Conservation (phyloP, 2,888 invertebrate genomes). For the Andrena minutula region DNA sequence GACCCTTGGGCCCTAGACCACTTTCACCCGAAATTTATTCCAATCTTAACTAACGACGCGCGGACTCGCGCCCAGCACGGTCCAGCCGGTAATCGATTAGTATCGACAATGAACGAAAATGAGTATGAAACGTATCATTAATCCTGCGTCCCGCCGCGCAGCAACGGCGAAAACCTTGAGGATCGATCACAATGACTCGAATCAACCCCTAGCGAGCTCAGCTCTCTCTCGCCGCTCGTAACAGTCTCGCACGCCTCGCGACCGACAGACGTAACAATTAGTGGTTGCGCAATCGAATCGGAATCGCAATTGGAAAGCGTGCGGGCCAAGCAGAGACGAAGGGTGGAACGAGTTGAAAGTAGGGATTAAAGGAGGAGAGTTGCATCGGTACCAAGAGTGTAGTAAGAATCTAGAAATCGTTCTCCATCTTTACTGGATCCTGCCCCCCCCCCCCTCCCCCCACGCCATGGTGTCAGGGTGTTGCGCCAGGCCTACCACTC, state of each 20-base stretch:
- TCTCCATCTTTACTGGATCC: slow-evolving; percentile 27
- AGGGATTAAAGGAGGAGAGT: not conserved
- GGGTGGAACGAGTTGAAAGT: not conserved
- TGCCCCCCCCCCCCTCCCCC: slow-evolving; percentile 8
- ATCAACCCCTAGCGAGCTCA: slow-evolving; percentile 32
- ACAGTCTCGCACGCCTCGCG: too few species aligned
- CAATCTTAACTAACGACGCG: slow-evolving; percentile 62
- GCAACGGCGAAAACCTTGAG: slow-evolving; percentile 7
- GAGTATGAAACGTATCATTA: slow-evolving; percentile 60
- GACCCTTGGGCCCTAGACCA: slow-evolving; percentile 57
- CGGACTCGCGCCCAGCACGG: slow-evolving; percentile 30
- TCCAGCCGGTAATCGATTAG: slow-evolving; percentile 59
- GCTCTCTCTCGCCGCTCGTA: not conserved
- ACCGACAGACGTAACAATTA: slow-evolving; percentile 30
- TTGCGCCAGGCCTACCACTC: slow-evolving; percentile 76
- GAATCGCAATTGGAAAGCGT: slow-evolving; percentile 14
- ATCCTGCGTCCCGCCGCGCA: slow-evolving; percentile 50
- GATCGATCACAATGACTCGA: slow-evolving; percentile 37
- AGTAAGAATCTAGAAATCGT: slow-evolving; percentile 46
- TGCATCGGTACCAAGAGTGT: too few species aligned
- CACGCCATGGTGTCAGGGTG: slow-evolving; percentile 59
- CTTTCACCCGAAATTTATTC: slow-evolving; percentile 71
- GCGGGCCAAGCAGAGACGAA: slow-evolving; percentile 19
- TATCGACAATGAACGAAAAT: slow-evolving; percentile 68
- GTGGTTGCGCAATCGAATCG: slow-evolving; percentile 14